Evolutionary conservation across 2,113 vertebrate genomes (phyloP).

Genomic region (Orycteropus afer): DNA sequence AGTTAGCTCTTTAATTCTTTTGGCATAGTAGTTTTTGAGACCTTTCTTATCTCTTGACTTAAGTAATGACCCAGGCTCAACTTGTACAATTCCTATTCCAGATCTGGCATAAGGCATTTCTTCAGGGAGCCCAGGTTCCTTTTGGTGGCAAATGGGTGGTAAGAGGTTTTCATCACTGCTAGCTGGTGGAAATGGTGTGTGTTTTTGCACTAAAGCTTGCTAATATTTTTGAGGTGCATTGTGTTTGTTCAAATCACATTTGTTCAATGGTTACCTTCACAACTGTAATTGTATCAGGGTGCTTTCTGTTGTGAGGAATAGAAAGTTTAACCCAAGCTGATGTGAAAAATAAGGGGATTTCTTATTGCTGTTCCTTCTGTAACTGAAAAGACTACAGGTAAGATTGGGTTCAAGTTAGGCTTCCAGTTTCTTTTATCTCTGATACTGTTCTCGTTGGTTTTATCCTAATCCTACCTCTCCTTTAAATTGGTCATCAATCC

Average conservation of each 20-base stretch:
- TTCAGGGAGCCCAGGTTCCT: background rate
- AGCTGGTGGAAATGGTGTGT: background rate
- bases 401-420: background rate
- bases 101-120: background rate
- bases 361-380: background rate
- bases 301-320: background rate
- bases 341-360: background rate
- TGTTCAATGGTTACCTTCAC: slow-evolving; percentile 9
- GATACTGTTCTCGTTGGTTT: background rate
- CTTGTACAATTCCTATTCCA: background rate
- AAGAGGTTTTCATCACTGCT: background rate
- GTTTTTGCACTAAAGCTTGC: background rate
- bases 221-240: background rate
- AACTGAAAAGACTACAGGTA: slow-evolving; percentile 5
- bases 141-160: slow-evolving; percentile 10
- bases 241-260: slow-evolving; percentile 35
- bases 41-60: slow-evolving; percentile 10
- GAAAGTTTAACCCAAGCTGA: slow-evolving; percentile 31
- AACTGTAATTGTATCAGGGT: slow-evolving; percentile 4
- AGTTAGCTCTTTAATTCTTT: background rate
- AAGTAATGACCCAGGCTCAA: background rate
- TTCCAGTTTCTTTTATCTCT: slow-evolving; percentile 31
- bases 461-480: background rate
- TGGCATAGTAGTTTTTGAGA: slow-evolving; percentile 7
- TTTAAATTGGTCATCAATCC: background rate